Percentiles rank a stretch among this genome's conserved stretches.
Evolutionary conservation across 2,888 invertebrate species (phyloP).

Genomic region (Tetragonula carbonaria): DNA sequence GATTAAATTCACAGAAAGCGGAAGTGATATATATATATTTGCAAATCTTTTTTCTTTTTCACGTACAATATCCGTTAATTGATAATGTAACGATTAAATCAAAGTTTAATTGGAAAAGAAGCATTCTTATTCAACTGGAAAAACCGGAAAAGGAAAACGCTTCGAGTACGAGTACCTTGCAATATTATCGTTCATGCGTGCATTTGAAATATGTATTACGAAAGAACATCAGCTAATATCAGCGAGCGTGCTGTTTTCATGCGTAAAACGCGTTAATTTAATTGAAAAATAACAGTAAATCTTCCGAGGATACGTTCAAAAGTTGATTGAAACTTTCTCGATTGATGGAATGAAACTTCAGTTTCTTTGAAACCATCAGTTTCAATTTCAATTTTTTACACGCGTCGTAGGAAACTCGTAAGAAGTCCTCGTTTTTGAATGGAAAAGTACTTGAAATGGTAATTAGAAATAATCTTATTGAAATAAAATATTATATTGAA

Average conservation of each 20-base stretch:
- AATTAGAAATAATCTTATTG: no score
- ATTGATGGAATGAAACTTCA: neutral
- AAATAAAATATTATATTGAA: no score
- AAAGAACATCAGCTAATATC: neutral
- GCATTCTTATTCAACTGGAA: neutral
- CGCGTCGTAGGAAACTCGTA: no score
- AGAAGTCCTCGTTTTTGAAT: no score
- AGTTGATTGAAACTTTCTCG: neutral
- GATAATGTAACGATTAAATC: neutral
- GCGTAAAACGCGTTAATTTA: neutral
- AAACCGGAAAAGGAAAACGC: neutral
- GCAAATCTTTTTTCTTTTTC: neutral
- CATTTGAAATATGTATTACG: neutral
- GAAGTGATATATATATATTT: slow-evolving; percentile 1
- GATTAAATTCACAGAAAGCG: neutral
- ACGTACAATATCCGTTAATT: neutral
- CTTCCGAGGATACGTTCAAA: neutral
- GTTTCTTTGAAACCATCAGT: neutral
- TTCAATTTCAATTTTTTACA: neutral
- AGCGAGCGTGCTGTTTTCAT: neutral
- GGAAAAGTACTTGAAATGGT: no score
- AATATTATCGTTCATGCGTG: no score
- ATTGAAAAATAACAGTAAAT: neutral
- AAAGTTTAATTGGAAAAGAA: neutral
- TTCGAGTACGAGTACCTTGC: neutral